Conservation (phyloP, 2,113 vertebrate genomes). For the Platycercus adscitus region DNA sequence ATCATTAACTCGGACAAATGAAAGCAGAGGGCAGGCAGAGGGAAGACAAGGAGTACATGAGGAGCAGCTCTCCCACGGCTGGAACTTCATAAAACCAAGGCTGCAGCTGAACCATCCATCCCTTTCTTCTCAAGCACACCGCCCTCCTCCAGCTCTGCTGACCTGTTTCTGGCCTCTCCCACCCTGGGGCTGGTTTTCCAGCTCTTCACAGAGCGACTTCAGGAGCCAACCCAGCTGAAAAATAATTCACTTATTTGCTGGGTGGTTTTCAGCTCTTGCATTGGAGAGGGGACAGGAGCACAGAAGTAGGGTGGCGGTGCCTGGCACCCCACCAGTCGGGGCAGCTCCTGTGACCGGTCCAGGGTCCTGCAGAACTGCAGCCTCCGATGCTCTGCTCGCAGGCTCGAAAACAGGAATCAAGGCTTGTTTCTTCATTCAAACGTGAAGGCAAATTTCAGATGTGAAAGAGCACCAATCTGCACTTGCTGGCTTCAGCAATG, state of each 20-base stretch:
- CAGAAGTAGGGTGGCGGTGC: rapidly evolving
- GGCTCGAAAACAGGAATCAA: not conserved
- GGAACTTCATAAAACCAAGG: not conserved
- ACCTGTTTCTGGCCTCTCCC: not conserved
- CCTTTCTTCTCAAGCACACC: not conserved
- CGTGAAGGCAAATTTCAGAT: not conserved
- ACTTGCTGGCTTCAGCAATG: not conserved
- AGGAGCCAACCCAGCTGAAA: not conserved
- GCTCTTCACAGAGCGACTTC: not conserved
- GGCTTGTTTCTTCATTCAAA: not conserved
- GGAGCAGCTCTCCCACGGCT: not conserved
- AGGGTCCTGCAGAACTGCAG: not conserved
- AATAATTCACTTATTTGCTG: not conserved
- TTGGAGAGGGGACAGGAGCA: not conserved
- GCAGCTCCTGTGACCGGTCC: not conserved
- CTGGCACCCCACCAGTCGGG: not conserved
- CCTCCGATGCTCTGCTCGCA: not conserved
- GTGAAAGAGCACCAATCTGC: not conserved
- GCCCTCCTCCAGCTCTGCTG: not conserved
- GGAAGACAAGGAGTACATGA: not conserved
- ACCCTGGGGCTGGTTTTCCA: not conserved
- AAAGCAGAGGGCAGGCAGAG: not conserved
- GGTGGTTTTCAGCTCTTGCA: not conserved
- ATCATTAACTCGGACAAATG: not conserved
- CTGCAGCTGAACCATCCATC: not conserved